Base-by-base conservation (phyloP, 2,113 vertebrate genomes). In the Pygoscelis antarcticus region DNA sequence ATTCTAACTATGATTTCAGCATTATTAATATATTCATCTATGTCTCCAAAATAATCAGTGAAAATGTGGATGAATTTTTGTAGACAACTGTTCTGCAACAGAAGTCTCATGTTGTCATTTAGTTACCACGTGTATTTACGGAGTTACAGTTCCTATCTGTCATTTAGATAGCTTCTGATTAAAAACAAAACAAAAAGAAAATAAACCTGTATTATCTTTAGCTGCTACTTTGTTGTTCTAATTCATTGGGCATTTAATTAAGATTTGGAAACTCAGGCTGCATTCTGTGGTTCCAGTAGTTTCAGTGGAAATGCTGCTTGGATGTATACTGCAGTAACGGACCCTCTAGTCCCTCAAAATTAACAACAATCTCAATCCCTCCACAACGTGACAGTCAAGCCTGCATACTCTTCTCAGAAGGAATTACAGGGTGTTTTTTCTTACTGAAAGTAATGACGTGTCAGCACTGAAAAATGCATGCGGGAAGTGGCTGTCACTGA, bases 41-140 rank as follows among this genome's bases (percentile, higher is more conserved):
- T 84, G 38, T 87, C 40, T 92, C 74, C 20, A 65, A 76, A 97
- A 92, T 66, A 83, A 38, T 32, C 36, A 20, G 60, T 62, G 60
- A 68, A 97, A 95, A 95, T 11, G 5, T 78, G 57, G 91, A 95
- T 94, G 66, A 90, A 34, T 90, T 95, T 95, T 90, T 76, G 51
- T 54, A 96, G 88, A 93, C 60, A 70, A 71, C 64, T 84, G n/a
- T 30, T 95, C 87, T 90, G 30, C 85, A 78, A 40, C 47, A 93
- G 82, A 87, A 57, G 58, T 76, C 46, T 86, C 46, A 14, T 7
- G 1, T 52, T 91, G 70, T 61, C 36, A 55, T 66, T 85, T 49
- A 74, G 49, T 70, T 70, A 77, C 17, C 22, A 74, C 7, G 15
- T 4, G 34, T 19, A 51, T 58, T 84, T 69, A n/a, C 2, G 16